phyloP scores from a whole-genome alignment of 35 echinoderm and acorn worm species.

The Apostichopus parvimensis region DNA sequence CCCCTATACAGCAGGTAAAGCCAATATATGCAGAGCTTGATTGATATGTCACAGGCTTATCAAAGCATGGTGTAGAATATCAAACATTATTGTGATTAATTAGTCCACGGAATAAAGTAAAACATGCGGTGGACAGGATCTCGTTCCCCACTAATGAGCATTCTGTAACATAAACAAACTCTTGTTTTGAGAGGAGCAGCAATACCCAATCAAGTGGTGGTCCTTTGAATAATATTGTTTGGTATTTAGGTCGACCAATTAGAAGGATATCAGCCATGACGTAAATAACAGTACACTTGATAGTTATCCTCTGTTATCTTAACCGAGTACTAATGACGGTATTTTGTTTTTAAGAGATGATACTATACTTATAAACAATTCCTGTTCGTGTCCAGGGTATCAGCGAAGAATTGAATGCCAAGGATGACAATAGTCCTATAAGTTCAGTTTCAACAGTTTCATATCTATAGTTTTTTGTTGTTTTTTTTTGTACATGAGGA shows the following conservation, averaged over 20 bases:
- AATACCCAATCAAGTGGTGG: slow-evolving; percentile 38
- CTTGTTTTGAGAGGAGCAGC: slow-evolving; percentile 30
- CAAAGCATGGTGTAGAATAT: background rate
- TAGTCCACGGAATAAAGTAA: slow-evolving; percentile 2
- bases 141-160: slow-evolving; percentile 16
- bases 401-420: too few species aligned
- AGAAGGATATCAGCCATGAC: slow-evolving; percentile 8
- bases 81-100: slow-evolving; percentile 42
- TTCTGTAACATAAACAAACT: slow-evolving; percentile 39
- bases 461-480: too few species aligned
- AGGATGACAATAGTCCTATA: too few species aligned
- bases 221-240: slow-evolving; percentile 35
- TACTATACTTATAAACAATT: background rate
- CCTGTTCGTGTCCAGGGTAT: too few species aligned
- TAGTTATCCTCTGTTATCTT: slow-evolving; percentile 28
- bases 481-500: too few species aligned
- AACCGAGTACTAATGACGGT: slow-evolving; percentile 20
- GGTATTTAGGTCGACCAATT: slow-evolving; percentile 56
- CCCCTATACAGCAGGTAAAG: too few species aligned
- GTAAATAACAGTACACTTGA: slow-evolving; percentile 37
- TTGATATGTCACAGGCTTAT: background rate
- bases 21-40: background rate
- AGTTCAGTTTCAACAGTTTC: too few species aligned
- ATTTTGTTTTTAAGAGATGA: background rate
- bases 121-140: background rate